These are phyloP conservation scores for zebrafish (Danio rerio) DNA, from an alignment of 2,113 vertebrate species.

Conservation along the genomic window GRCz12tu NC_133195.1:23079001-23079500, in stretches of 20 bases:
- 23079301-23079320: slow-evolving; percentile 54
- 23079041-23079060: slow-evolving; percentile 64
- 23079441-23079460: slow-evolving; percentile 34
- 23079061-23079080: slow-evolving; percentile 71
- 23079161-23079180: slow-evolving; percentile 79
- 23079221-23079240: slow-evolving; percentile 65
- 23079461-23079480: slow-evolving; percentile 9
- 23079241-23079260: slow-evolving; percentile 36
- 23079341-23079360: slow-evolving; percentile 1
- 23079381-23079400: neutral
- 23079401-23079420: slow-evolving; percentile 26
- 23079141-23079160: slow-evolving; percentile 72
- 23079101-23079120: slow-evolving; percentile 60
- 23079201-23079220: slow-evolving; percentile 65
- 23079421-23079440: slow-evolving; percentile 32
- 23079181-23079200: slow-evolving; percentile 75
- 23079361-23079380: slow-evolving; percentile 27
- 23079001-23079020: neutral
- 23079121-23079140: slow-evolving; percentile 65
- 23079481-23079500: slow-evolving; percentile 29
- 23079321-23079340: slow-evolving; percentile 49
- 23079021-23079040: slow-evolving; percentile 42
- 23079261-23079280: slow-evolving; percentile 36
- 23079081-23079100: slow-evolving; percentile 65
- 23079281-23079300: slow-evolving; percentile 18